phyloP scores from a whole-genome alignment of 2,888 invertebrate genomes.

The Tortricodes alternella region DNA sequence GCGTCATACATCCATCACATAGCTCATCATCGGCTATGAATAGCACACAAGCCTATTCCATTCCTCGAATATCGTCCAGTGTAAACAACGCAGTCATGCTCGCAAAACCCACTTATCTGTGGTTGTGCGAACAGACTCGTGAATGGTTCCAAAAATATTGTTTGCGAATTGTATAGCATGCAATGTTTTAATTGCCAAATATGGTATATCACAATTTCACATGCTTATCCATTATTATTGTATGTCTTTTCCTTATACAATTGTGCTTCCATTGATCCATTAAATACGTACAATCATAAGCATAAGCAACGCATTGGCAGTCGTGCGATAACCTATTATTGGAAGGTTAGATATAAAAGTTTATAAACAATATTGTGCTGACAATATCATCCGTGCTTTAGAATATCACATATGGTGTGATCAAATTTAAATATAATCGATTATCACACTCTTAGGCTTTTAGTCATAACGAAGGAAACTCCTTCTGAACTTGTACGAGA shows the following conservation, averaged over 20 bases:
- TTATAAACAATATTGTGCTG: constrained; percentile 60
- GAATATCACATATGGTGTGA: constrained; percentile 5
- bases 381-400: constrained; percentile 48
- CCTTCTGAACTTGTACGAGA: too few species aligned
- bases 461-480: too few species aligned
- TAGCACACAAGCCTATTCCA: constrained; percentile 68
- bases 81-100: constrained; percentile 64
- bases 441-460: too few species aligned
- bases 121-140: constrained; percentile 31
- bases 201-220: background rate
- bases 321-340: constrained; percentile 61
- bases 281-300: constrained; percentile 47
- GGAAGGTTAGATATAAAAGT: constrained; percentile 39
- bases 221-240: background rate
- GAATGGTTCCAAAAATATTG: background rate
- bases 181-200: too few species aligned
- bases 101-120: constrained; percentile 44
- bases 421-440: background rate
- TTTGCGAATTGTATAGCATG: too few species aligned
- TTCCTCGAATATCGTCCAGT: constrained; percentile 68
- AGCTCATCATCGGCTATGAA: constrained; percentile 74
- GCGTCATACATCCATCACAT: constrained; percentile 77
- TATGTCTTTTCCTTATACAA: constrained; percentile 8
- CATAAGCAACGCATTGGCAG: constrained; percentile 44
- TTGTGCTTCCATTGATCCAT: constrained; percentile 43